phyloP scores from a whole-genome alignment of 2,113 vertebrate genomes.

The Tupaia tana region DNA sequence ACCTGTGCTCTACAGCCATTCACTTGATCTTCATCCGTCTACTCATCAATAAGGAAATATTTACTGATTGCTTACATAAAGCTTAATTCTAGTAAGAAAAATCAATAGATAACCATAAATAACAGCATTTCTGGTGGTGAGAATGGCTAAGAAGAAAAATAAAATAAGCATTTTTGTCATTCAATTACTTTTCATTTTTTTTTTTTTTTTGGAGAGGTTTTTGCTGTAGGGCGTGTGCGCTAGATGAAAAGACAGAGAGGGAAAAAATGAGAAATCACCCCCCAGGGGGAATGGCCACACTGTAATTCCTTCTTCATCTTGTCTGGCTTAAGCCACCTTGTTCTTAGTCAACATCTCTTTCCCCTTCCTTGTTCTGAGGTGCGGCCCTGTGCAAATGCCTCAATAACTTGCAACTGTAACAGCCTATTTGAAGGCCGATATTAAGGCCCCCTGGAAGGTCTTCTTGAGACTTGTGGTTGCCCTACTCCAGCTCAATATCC shows the following conservation, averaged over 20 bases:
- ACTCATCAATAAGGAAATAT: background rate
- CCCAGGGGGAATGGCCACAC: too few species aligned
- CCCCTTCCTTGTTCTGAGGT: background rate
- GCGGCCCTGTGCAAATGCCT: background rate
- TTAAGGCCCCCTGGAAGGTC: background rate
- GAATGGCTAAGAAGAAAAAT: conserved; percentile 40
- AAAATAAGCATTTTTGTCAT: background rate
- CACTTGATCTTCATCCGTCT: background rate
- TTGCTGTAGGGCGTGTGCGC: too few species aligned
- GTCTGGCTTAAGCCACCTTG: background rate
- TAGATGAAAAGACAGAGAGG: too few species aligned
- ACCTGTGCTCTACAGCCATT: background rate
- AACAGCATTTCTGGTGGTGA: background rate
- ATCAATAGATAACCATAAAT: background rate
- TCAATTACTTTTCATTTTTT: background rate
- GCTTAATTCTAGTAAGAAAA: background rate
- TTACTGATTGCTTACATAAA: background rate
- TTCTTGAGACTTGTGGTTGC: background rate
- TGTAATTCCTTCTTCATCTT: too few species aligned
- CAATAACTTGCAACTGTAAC: background rate
- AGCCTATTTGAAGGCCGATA: background rate
- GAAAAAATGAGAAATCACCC: too few species aligned
- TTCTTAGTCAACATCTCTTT: background rate
- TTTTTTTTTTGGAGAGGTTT: background rate
- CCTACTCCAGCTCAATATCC: background rate